Percentiles rank a stretch among this genome's conserved stretches.
phyloP scores from a whole-genome alignment of 2,113 vertebrate species.

The Dipodomys stephensi region DNA sequence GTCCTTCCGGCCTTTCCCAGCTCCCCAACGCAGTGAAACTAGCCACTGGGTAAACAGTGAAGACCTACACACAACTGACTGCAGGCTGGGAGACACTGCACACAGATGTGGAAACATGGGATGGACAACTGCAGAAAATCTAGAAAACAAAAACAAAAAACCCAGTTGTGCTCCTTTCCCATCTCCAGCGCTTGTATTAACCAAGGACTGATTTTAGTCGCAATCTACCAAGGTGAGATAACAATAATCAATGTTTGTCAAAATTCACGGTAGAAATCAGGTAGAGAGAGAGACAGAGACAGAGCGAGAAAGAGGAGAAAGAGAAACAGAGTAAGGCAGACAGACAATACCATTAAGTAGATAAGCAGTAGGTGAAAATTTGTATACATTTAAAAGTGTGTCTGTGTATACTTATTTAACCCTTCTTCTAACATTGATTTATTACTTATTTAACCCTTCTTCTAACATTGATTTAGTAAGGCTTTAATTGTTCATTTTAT shows the following conservation, averaged over 20 bases:
- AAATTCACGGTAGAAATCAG: background rate
- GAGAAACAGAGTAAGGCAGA: background rate
- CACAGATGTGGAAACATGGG: background rate
- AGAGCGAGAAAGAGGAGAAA: background rate
- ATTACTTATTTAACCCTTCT: background rate
- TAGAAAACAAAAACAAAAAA: too few relatives aligned
- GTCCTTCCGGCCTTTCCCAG: background rate
- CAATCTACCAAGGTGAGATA: background rate
- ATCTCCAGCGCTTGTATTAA: background rate
- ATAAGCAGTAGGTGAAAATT: background rate
- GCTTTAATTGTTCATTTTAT: background rate
- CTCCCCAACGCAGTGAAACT: background rate
- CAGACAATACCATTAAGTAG: background rate
- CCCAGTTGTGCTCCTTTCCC: background rate
- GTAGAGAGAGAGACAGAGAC: background rate
- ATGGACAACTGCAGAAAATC: background rate
- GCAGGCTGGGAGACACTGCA: too few relatives aligned
- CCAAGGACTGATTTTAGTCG: background rate
- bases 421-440: background rate
- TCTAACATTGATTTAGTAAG: background rate
- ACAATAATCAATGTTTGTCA: background rate
- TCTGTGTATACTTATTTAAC: background rate
- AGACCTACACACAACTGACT: background rate
- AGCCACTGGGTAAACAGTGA: background rate
- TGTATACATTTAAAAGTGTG: too few relatives aligned